Percentiles rank a stretch among this genome's conserved stretches.
Evolutionary conservation across 2,888 invertebrate species (phyloP).

Genomic region (Tachina lurida): DNA sequence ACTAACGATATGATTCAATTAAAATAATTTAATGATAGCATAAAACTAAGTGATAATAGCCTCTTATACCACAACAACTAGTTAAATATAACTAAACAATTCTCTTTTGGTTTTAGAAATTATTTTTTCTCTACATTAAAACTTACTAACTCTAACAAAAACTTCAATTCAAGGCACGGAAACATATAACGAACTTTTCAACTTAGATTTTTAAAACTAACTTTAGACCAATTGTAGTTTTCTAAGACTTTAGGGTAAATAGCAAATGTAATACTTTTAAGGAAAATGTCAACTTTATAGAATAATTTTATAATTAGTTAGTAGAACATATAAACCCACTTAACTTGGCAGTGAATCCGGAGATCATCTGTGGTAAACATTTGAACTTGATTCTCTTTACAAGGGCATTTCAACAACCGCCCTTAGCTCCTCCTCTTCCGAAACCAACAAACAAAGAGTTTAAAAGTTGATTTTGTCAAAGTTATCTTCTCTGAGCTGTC

Average conservation of each 20-base stretch:
- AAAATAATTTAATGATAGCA: neutral
- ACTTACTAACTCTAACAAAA: neutral
- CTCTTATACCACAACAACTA: no score
- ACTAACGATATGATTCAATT: constrained; percentile 47
- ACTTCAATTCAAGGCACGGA: neutral
- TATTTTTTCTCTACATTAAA: constrained; percentile 7
- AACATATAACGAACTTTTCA: neutral
- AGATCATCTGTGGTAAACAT: neutral
- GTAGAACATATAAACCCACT: neutral
- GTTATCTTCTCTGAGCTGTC: constrained; percentile 35
- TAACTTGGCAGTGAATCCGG: neutral
- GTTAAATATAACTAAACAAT: no score
- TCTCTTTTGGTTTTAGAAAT: neutral
- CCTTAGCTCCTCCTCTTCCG: constrained; percentile 43
- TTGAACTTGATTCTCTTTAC: constrained; percentile 20
- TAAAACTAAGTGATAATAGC: constrained; percentile 19
- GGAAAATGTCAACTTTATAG: constrained; percentile 43
- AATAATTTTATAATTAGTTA: constrained; percentile 2
- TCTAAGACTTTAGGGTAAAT: neutral
- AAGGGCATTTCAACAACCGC: constrained; percentile 27
- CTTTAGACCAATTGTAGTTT: neutral
- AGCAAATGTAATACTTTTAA: constrained; percentile 34
- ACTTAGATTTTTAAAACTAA: constrained; percentile 9
- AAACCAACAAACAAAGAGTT: constrained; percentile 9
- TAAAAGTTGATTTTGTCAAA: constrained; percentile 23